These are phyloP conservation scores for Peromyscus aztecus DNA, from an alignment of 2,797 vertebrate species.

Conservation along the genomic window DNA sequence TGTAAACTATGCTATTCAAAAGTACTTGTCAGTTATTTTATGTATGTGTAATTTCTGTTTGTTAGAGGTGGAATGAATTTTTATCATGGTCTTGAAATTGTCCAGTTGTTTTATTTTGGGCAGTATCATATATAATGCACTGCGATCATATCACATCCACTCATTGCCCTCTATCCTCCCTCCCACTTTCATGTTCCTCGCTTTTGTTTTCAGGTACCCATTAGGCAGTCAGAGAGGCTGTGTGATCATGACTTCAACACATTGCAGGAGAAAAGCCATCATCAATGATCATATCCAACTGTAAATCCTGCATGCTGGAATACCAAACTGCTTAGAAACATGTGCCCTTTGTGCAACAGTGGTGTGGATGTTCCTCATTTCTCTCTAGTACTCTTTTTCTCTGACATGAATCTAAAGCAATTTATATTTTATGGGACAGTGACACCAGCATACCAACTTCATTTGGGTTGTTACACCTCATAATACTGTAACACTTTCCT, in stretches of 20 bases:
- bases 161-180: not conserved
- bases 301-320: not conserved
- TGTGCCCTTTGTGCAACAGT: not conserved
- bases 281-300: not conserved
- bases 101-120: not conserved
- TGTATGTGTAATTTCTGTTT: not conserved
- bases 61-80: not conserved
- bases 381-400: not conserved
- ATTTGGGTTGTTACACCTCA: not conserved
- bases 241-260: not conserved
- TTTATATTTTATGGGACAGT: constrained; percentile 6
- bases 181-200: not conserved
- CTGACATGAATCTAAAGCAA: not conserved
- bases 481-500: not conserved
- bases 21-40: not conserved
- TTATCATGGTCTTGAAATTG: constrained; percentile 22
- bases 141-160: not conserved
- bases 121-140: not conserved
- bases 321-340: no score
- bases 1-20: not conserved
- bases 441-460: not conserved
- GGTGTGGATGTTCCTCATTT: not conserved
- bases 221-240: not conserved
- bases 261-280: not conserved
- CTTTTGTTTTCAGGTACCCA: not conserved